Conservation (phyloP, 2,113 vertebrate species). For the Cichladusa arquata region DNA sequence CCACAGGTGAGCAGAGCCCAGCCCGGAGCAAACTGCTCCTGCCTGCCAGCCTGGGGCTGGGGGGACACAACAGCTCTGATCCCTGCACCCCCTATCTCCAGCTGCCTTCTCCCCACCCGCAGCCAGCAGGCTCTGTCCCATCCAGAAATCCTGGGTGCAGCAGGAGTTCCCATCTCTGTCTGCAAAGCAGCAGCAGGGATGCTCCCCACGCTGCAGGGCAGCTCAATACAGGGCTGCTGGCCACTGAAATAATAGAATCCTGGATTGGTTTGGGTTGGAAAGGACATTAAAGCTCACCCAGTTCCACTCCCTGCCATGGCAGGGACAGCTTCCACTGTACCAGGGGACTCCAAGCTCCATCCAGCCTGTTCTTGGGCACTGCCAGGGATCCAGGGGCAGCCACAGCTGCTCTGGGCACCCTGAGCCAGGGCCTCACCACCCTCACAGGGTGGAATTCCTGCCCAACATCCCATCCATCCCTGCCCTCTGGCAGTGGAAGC, state of each 20-base stretch:
- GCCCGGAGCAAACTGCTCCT: neutral
- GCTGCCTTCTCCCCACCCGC: neutral
- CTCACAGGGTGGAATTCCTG: rapidly evolving
- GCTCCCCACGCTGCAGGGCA: rapidly evolving
- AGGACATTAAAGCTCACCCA: neutral
- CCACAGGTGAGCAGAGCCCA: neutral
- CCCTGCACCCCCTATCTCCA: neutral
- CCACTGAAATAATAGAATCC: neutral
- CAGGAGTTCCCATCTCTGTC: neutral
- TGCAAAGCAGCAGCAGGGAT: neutral
- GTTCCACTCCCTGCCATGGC: neutral
- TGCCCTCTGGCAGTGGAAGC: no score
- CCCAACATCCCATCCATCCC: rapidly evolving
- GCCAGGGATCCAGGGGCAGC: neutral
- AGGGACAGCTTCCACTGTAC: rapidly evolving
- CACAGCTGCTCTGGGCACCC: neutral
- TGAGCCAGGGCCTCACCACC: neutral
- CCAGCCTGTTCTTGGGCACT: rapidly evolving
- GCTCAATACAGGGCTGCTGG: rapidly evolving
- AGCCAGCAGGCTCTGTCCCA: neutral
- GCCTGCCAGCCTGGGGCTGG: rapidly evolving
- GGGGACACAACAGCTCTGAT: no score
- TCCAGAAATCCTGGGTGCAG: rapidly evolving
- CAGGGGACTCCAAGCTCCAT: rapidly evolving
- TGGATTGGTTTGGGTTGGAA: neutral